A percentile compares a stretch with the other conserved stretches of the same genome.
phyloP scores from a whole-genome alignment of 2,113 vertebrate genomes.

The Carassius auratus region DNA sequence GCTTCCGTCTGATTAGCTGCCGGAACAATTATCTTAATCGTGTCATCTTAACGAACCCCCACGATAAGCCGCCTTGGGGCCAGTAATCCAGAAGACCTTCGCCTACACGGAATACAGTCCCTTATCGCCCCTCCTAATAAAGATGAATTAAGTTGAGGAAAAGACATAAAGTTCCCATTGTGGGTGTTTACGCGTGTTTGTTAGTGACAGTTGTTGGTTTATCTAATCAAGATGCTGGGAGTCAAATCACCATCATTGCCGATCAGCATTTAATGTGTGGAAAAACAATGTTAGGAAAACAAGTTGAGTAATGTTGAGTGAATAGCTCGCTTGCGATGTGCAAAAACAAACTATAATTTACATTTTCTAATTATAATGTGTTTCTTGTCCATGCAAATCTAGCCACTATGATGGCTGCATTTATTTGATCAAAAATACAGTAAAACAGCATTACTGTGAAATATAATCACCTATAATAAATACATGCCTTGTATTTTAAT shows the following conservation, averaged over 20 bases:
- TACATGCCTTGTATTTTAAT: no score
- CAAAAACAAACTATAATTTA: background rate
- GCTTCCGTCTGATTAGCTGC: constrained; percentile 72
- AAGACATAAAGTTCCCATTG: constrained; percentile 45
- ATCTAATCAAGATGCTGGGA: constrained; percentile 4
- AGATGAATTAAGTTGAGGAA: constrained; percentile 55
- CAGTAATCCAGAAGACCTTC: constrained; percentile 60
- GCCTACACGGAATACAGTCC: constrained; percentile 50
- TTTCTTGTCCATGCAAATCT: no score
- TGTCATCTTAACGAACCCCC: constrained; percentile 74
- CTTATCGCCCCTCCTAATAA: constrained; percentile 63
- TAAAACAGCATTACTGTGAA: no score
- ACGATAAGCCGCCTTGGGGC: constrained; percentile 66
- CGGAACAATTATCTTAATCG: constrained; percentile 79
- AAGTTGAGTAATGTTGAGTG: background rate
- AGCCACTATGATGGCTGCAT: no score
- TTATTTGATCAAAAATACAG: no score
- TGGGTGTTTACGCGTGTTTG: constrained; percentile 24
- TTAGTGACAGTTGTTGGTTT: constrained; percentile 16
- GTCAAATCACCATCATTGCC: background rate
- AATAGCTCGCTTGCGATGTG: background rate
- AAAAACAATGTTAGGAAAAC: constrained; percentile 16
- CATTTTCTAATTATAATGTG: background rate
- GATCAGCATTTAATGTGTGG: background rate
- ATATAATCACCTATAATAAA: no score